Base-by-base conservation (phyloP, 2,888 invertebrate species). In the Crematogaster levior region DNA sequence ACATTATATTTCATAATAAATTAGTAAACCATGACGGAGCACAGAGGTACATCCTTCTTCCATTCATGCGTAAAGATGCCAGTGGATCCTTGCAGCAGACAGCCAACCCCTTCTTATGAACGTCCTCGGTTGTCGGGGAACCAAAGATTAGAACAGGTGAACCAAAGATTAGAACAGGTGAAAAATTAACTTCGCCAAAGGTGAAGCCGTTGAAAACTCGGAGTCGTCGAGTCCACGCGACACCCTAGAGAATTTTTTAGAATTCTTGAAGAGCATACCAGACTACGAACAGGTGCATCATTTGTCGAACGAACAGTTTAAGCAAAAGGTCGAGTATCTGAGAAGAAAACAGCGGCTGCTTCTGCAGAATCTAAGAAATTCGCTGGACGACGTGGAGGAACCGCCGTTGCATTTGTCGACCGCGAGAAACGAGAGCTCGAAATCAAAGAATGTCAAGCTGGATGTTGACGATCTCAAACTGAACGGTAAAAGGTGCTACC, bases 231-330 rank as follows among this genome's bases (percentile, higher is more conserved):
- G 86, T 73, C 84, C 90, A 1, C 86, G 83, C 10, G 95, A 96
- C 70, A 95, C 96, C 53, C 94, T 96, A 65, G 95, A 95, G 82
- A 96, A 96, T 70, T 95, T 97, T 86, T 95, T 97, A 82, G 96
- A 97, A 83, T 97, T 97, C 93, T 96, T 97, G 89, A 96, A 96
- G 73, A 97, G 97, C 91, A 97, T 97, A 92, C 97, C 97, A 80
- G 97, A 97, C 92, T 97, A 97, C 88, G 96, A 96, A 82, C 97
- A 97, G 68, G 95, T 98, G 2, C 96, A 97, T 92, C 97, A 97
- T 94, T 95, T 97, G 86, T 96, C 97, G 0, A 96, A 96, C 84
- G 96, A 96, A 81, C 97, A 98, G 90, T 97, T 97, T 93, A 97
- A 97, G 92, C 96, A 96, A 18, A 97, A 97, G 48, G 93, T 98